Percentiles rank a stretch among this genome's conserved stretches.
Conservation (phyloP, 1,140 invertebrate genomes). For the Chrysopa pallens region DNA sequence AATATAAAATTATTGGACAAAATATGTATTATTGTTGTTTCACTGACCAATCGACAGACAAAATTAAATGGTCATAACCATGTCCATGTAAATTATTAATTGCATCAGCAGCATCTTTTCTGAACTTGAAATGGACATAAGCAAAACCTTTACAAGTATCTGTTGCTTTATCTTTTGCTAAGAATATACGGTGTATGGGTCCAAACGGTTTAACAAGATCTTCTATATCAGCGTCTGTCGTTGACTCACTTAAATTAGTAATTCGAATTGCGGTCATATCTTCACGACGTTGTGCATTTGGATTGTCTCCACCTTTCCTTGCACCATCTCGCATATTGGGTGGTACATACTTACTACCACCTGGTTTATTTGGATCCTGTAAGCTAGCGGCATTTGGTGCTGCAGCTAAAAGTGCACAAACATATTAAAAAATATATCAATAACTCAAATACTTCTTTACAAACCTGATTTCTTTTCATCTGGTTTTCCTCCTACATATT, state of each 20-base stretch:
- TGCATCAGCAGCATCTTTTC: slow-evolving; percentile 78
- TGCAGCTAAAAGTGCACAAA: slow-evolving; percentile 10
- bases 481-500: slow-evolving; percentile 41
- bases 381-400: slow-evolving; percentile 9
- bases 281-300: slow-evolving; percentile 48
- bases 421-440: no score
- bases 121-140: slow-evolving; percentile 86
- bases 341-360: slow-evolving; percentile 56
- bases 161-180: slow-evolving; percentile 70
- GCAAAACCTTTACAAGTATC: slow-evolving; percentile 86
- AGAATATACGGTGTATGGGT: slow-evolving; percentile 69
- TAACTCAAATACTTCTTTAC: no score
- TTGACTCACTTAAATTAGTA: slow-evolving; percentile 93
- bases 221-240: slow-evolving; percentile 85
- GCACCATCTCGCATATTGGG: slow-evolving; percentile 73
- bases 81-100: slow-evolving; percentile 82
- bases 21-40: no score
- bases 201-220: slow-evolving; percentile 89
- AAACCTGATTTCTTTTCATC: slow-evolving; percentile 14
- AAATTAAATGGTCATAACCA: slow-evolving; percentile 95
- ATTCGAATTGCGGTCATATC: slow-evolving; percentile 86
- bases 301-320: slow-evolving; percentile 42
- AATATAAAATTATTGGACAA: no score
- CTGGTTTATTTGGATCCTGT: slow-evolving; percentile 25
- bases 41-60: slow-evolving; percentile 93